These are phyloP conservation scores for Sarcophaga subvicina DNA, from an alignment of 2,888 invertebrate genomes.

Conservation along the genomic window DNA sequence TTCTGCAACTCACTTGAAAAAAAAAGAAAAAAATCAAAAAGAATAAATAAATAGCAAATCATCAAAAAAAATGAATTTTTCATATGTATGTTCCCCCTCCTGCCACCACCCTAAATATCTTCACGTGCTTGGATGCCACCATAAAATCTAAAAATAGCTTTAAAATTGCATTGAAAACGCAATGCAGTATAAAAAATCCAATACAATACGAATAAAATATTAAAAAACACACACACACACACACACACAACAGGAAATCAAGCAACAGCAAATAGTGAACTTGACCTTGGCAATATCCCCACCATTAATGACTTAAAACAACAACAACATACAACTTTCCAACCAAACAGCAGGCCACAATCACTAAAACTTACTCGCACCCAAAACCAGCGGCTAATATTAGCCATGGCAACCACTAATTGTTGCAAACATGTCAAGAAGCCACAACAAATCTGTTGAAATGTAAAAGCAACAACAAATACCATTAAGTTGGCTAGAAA, in stretches of 20 bases:
- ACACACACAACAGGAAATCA: conserved; percentile 42
- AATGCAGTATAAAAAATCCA: not conserved
- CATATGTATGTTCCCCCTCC: not conserved
- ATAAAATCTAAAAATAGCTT: conserved; percentile 52
- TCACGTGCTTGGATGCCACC: conserved; percentile 9
- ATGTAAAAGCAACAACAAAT: conserved; percentile 23
- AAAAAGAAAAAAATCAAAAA: not conserved
- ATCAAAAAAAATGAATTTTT: not conserved
- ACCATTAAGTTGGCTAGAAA: conserved; percentile 16
- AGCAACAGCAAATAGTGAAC: conserved; percentile 65
- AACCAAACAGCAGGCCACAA: not conserved
- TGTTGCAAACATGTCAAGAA: conserved; percentile 65
- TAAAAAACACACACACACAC: not conserved
- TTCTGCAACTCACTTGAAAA: conserved; percentile 6
- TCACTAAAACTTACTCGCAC: not conserved
- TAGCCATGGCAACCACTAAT: conserved; percentile 70
- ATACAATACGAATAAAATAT: not conserved
- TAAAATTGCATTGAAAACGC: conserved; percentile 22
- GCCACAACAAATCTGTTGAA: conserved; percentile 54
- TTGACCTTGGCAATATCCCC: conserved; percentile 61
- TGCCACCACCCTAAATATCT: not conserved
- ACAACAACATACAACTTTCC: not conserved
- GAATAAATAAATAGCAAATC: not conserved
- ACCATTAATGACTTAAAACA: conserved; percentile 42
- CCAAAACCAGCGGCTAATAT: conserved; percentile 43